Conservation (phyloP, 1,140 invertebrate species). For the Ruditapes philippinarum region DNA sequence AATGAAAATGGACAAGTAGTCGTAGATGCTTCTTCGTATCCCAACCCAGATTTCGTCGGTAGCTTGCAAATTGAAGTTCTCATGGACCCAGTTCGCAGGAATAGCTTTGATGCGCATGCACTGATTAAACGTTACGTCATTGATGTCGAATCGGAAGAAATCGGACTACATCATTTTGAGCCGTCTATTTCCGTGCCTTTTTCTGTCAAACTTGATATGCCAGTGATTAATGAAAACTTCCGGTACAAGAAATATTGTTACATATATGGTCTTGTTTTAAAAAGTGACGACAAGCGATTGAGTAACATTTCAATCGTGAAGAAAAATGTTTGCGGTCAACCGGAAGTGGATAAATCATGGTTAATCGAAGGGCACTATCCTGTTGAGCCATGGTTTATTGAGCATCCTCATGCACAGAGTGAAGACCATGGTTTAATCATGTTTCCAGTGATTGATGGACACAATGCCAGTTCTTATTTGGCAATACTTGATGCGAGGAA, state of each 20-base stretch:
- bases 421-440: constrained; percentile 84
- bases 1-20: constrained; percentile 68
- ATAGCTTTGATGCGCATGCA: constrained; percentile 70
- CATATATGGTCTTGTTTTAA: constrained; percentile 81
- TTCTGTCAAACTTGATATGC: constrained; percentile 79
- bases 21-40: constrained; percentile 80
- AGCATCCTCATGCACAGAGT: constrained; percentile 56
- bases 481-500: constrained; percentile 78
- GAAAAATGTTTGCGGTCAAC: constrained; percentile 80
- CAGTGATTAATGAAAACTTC: constrained; percentile 82
- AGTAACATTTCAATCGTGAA: constrained; percentile 80
- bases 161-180: constrained; percentile 52
- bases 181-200: constrained; percentile 42
- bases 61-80: constrained; percentile 73
- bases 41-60: constrained; percentile 72
- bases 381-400: constrained; percentile 81
- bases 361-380: constrained; percentile 75
- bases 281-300: constrained; percentile 75
- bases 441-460: constrained; percentile 79
- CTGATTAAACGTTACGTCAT: constrained; percentile 75
- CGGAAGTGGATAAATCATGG: constrained; percentile 72
- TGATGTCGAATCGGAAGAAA: constrained; percentile 62
- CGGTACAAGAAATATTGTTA: constrained; percentile 79
- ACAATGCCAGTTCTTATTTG: constrained; percentile 71
- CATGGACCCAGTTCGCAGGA: constrained; percentile 64